These are phyloP conservation scores for Sisyra nigra DNA, from an alignment of 2,888 invertebrate species.

Conservation along the genomic window DNA sequence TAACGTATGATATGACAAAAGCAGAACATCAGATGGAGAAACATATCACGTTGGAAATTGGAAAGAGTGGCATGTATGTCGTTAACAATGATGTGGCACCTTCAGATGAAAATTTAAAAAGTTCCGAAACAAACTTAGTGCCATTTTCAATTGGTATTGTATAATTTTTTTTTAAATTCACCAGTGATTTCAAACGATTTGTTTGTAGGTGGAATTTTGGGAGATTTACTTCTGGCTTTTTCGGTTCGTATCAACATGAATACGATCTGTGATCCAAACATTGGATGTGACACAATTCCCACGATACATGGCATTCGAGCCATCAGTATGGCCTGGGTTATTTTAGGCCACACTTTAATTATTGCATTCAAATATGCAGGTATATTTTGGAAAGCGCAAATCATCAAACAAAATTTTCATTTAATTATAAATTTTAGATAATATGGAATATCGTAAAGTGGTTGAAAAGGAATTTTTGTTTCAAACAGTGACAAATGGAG, in stretches of 20 bases:
- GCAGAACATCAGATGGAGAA: conserved; percentile 21
- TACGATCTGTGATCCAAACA: conserved; percentile 63
- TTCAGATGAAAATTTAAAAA: conserved; percentile 11
- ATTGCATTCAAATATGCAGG: conserved; percentile 68
- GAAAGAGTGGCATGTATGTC: conserved; percentile 22
- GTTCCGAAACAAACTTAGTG: neutral
- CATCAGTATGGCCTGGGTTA: conserved; percentile 46
- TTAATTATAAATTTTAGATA: conserved; percentile 30
- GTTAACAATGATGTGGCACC: conserved; percentile 18
- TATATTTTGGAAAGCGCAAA: conserved; percentile 19
- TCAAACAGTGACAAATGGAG: conserved; percentile 63
- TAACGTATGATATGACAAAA: conserved; percentile 29
- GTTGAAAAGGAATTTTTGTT: conserved; percentile 64
- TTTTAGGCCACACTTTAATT: conserved; percentile 59
- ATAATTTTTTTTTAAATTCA: conserved; percentile 3
- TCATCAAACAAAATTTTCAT: neutral
- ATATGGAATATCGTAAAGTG: conserved; percentile 53
- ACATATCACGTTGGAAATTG: conserved; percentile 23
- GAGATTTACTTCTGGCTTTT: conserved; percentile 59
- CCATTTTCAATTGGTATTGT: neutral
- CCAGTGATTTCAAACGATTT: conserved; percentile 1
- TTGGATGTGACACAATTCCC: conserved; percentile 65
- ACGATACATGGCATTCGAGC: conserved; percentile 49
- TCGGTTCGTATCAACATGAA: conserved; percentile 61
- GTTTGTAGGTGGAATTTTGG: conserved; percentile 37